phyloP scores from a whole-genome alignment of 2,113 vertebrate species.

The Nannobrachium achirus region DNA sequence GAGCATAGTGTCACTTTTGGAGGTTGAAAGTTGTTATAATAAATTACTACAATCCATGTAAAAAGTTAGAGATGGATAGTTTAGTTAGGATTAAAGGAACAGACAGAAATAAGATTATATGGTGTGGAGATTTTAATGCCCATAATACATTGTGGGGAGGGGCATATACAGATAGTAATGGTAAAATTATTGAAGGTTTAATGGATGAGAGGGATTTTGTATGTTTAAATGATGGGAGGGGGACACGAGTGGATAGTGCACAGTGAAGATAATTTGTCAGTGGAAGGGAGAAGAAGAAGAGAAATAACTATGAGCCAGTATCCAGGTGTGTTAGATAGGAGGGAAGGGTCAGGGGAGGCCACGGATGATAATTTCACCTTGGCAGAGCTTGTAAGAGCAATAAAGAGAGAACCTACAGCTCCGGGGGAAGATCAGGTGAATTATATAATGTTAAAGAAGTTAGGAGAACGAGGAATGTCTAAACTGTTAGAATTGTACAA shows the following conservation, averaged over 20 bases:
- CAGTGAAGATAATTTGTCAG: background rate
- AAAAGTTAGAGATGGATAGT: background rate
- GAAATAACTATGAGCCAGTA: no score
- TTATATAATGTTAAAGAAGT: background rate
- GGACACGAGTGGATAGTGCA: background rate
- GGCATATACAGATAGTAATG: no score
- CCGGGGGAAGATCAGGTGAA: background rate
- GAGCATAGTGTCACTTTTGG: background rate
- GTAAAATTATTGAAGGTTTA: no score
- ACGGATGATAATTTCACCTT: no score
- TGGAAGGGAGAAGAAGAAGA: background rate
- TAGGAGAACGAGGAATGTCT: background rate
- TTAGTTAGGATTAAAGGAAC: background rate
- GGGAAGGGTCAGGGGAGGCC: background rate
- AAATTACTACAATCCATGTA: conserved; percentile 8
- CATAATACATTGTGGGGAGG: background rate
- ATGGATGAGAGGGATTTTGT: no score
- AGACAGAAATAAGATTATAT: background rate
- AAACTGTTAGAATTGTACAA: background rate
- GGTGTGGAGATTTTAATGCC: background rate
- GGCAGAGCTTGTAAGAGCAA: background rate
- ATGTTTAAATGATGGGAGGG: background rate
- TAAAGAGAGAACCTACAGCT: background rate
- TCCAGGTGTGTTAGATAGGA: background rate
- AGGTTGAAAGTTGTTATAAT: background rate